Conservation (phyloP, 1,140 invertebrate genomes). For the Steinernema khuongi region DNA sequence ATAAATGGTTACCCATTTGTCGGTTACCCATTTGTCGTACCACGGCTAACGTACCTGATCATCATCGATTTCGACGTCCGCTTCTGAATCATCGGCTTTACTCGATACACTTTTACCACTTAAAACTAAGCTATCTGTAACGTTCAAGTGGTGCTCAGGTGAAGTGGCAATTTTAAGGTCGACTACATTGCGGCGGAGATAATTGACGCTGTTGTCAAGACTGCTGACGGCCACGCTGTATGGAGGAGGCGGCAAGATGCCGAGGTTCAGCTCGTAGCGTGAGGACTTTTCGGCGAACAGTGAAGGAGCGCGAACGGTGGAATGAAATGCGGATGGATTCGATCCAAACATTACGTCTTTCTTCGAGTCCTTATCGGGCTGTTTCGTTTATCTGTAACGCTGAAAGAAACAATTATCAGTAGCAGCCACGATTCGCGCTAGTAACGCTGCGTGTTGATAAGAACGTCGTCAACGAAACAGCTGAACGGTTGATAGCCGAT, state of each 20-base stretch:
- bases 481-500: neutral
- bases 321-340: slow-evolving; percentile 1
- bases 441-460: neutral
- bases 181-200: neutral
- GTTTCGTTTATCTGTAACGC: neutral
- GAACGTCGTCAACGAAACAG: neutral
- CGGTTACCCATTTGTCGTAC: no score
- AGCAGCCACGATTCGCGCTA: neutral
- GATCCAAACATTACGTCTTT: neutral
- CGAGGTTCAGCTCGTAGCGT: neutral
- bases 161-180: neutral
- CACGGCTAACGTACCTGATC: neutral
- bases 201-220: slow-evolving; percentile 8
- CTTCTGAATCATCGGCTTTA: neutral
- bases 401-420: neutral
- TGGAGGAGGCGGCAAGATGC: neutral
- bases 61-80: neutral
- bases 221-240: slow-evolving; percentile 2
- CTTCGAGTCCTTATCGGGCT: neutral
- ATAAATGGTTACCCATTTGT: no score
- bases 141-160: neutral
- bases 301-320: neutral
- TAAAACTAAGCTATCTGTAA: neutral
- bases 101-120: neutral
- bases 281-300: neutral